Conservation (phyloP, 1,140 invertebrate species). For the Theocolax elegans region DNA sequence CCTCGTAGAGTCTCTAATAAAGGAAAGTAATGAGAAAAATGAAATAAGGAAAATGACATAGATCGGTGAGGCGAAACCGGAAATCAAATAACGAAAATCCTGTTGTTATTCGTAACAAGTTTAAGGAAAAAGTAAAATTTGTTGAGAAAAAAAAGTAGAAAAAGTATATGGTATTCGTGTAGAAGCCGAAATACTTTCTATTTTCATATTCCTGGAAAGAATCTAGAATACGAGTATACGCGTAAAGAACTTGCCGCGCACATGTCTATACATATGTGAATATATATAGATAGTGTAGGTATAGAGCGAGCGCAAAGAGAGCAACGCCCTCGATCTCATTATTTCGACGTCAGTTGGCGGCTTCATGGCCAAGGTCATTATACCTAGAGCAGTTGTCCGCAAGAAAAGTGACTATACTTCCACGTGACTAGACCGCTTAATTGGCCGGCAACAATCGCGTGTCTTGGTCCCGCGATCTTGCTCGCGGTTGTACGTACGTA, state of each 20-base stretch:
- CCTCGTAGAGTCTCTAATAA: too few species aligned
- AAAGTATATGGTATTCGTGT: too few species aligned
- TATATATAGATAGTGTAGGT: too few species aligned
- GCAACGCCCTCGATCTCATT: slow-evolving; percentile 8
- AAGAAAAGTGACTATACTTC: not conserved
- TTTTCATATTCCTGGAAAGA: not conserved
- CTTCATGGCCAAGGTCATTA: slow-evolving; percentile 2
- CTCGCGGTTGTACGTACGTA: too few species aligned
- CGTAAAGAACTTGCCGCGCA: too few species aligned
- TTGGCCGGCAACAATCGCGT: too few species aligned
- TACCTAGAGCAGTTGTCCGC: not conserved
- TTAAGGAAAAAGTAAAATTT: not conserved
- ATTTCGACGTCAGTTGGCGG: not conserved
- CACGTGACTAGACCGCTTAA: not conserved
- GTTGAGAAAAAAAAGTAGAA: too few species aligned
- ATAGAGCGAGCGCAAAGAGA: not conserved
- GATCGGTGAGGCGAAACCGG: not conserved
- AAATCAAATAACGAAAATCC: not conserved
- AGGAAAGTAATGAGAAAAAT: too few species aligned
- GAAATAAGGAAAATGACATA: not conserved
- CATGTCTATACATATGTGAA: too few species aligned
- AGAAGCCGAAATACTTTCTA: not conserved
- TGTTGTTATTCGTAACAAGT: too few species aligned
- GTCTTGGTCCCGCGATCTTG: too few species aligned
- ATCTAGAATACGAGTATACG: not conserved